phyloP scores from a whole-genome alignment of 2,888 invertebrate genomes.

The Labia minor region DNA sequence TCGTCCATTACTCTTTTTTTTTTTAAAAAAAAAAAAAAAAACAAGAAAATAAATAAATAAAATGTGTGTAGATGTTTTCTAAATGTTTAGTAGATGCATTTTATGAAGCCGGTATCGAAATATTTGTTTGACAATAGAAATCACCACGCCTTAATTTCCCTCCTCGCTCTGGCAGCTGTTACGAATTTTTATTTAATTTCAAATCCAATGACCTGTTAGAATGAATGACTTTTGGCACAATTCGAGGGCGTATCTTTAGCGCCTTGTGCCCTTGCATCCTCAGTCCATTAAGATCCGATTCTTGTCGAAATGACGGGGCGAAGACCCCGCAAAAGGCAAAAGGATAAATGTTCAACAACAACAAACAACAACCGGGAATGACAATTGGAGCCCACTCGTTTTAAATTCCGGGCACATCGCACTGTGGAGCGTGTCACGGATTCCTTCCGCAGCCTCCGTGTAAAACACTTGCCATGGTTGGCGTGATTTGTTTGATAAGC shows the following conservation, averaged over 20 bases:
- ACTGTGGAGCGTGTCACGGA: constrained; percentile 13
- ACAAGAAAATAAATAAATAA: no score
- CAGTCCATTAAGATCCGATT: no score
- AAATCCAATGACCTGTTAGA: neutral
- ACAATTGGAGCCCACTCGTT: neutral
- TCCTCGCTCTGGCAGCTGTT: constrained; percentile 1
- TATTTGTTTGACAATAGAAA: constrained; percentile 13
- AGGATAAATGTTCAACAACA: neutral
- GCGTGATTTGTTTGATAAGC: neutral
- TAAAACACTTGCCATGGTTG: neutral
- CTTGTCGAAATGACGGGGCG: neutral
- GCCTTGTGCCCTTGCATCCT: neutral
- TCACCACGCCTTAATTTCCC: constrained; percentile 13
- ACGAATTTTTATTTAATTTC: constrained; percentile 7
- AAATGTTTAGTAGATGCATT: neutral
- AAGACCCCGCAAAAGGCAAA: constrained; percentile 3
- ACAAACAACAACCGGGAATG: neutral
- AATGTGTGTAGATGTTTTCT: neutral
- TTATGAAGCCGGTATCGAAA: neutral
- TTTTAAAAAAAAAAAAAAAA: no score
- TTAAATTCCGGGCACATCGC: neutral
- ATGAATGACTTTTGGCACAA: neutral
- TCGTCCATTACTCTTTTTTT: constrained; percentile 13
- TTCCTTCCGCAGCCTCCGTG: constrained; percentile 13
- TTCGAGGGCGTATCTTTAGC: neutral